Conservation (phyloP, 1,140 invertebrate species). For the Eriocheir sinensis region DNA sequence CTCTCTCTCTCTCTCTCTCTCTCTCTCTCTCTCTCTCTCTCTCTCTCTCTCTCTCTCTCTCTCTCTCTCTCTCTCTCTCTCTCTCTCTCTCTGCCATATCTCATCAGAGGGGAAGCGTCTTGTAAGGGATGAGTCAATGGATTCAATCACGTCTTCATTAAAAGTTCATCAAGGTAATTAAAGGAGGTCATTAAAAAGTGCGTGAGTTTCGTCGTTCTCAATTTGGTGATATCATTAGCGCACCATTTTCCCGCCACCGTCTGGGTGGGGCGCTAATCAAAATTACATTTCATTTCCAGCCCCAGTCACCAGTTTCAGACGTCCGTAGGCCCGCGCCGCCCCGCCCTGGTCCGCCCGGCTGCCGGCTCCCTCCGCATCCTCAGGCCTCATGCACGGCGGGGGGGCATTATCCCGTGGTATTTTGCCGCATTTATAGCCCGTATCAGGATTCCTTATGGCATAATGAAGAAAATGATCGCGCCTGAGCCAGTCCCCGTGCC, state of each 20-base stretch:
- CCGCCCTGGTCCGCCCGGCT: neutral
- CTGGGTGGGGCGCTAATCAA: conserved; percentile 62
- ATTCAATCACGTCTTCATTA: conserved; percentile 61
- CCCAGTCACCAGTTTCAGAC: neutral
- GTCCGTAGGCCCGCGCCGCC: conserved; percentile 25
- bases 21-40: conserved; percentile 46
- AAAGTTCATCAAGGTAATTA: conserved; percentile 64
- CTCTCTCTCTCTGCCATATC: neutral
- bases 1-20: conserved; percentile 41
- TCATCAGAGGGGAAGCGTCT: conserved; percentile 15
- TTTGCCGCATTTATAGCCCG: neutral
- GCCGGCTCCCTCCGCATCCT: neutral
- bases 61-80: neutral
- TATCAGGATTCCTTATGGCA: neutral
- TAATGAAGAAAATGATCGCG: neutral
- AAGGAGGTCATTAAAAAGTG: conserved; percentile 65
- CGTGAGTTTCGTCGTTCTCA: conserved; percentile 59
- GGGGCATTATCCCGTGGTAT: neutral
- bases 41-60: conserved; percentile 38
- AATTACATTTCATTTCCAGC: conserved; percentile 70
- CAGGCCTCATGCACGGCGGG: neutral
- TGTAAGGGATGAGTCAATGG: conserved; percentile 50
- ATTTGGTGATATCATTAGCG: conserved; percentile 69
- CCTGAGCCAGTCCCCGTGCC: neutral
- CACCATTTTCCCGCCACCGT: conserved; percentile 62